Conservation (phyloP, 2,113 vertebrate species). For the Delphinus delphis region DNA sequence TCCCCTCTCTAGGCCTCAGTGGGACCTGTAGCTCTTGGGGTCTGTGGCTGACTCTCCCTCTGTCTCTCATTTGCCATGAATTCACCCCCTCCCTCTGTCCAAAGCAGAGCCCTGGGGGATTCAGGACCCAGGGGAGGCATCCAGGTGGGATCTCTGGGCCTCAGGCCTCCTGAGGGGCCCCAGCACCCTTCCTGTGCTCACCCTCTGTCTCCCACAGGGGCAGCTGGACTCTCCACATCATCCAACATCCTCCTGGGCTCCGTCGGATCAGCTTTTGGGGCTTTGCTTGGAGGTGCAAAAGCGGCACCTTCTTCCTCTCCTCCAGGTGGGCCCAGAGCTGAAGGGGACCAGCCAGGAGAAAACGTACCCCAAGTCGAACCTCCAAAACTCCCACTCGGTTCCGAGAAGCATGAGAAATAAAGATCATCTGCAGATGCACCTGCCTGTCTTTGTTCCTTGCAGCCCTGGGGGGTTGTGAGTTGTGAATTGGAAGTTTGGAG, state of each 20-base stretch:
- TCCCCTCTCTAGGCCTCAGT: neutral
- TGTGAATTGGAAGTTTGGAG: neutral
- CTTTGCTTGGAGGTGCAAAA: neutral
- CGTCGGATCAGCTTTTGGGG: accelerated
- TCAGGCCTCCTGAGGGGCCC: neutral
- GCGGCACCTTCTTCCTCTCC: neutral
- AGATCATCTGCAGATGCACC: neutral
- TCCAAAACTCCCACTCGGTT: accelerated
- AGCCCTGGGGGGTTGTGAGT: neutral
- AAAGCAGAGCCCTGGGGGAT: neutral
- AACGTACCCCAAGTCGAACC: neutral
- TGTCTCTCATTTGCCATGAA: neutral
- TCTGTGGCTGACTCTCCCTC: neutral
- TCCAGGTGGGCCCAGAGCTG: neutral
- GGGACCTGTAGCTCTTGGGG: neutral
- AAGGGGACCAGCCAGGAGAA: neutral
- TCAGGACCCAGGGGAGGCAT: neutral
- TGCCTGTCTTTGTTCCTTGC: neutral
- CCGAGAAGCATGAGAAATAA: conserved; percentile 37
- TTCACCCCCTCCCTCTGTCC: neutral
- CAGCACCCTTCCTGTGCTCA: accelerated
- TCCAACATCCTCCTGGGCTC: neutral
- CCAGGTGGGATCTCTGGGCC: neutral
- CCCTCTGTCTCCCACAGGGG: conserved; percentile 1
- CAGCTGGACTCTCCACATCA: neutral